These are phyloP conservation scores for Bagarius yarrelli DNA, from an alignment of 2,113 vertebrate genomes.

Conservation along the genomic window DNA sequence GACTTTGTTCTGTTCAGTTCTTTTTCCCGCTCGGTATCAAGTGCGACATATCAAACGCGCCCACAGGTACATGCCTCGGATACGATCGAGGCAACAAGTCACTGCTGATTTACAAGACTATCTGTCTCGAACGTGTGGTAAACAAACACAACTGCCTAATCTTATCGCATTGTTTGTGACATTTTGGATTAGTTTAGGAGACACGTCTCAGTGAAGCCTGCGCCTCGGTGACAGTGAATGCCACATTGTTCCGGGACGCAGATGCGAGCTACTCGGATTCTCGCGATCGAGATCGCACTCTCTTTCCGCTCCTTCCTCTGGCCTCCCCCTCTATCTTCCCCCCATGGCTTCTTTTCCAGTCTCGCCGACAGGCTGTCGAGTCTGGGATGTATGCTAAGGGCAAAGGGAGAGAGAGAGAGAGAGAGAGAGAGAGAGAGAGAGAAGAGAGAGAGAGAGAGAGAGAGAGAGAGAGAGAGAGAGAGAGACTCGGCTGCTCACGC, in stretches of 20 bases:
- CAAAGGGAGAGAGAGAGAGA: neutral
- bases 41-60: constrained; percentile 32
- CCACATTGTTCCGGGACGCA: constrained; percentile 54
- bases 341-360: constrained; percentile 3
- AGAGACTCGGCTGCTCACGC: constrained; percentile 46
- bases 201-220: constrained; percentile 44
- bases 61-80: constrained; percentile 15
- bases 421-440: neutral
- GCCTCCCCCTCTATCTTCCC: neutral
- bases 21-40: constrained; percentile 11
- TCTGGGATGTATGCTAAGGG: constrained; percentile 40
- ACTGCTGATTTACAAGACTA: constrained; percentile 21
- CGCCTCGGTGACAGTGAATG: constrained; percentile 49
- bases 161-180: constrained; percentile 47
- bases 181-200: constrained; percentile 55
- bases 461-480: neutral
- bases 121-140: constrained; percentile 15
- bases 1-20: constrained; percentile 24
- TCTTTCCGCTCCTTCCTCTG: constrained; percentile 9
- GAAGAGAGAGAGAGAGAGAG: too few relatives aligned
- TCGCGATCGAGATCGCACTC: constrained; percentile 13
- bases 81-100: constrained; percentile 30
- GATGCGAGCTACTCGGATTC: constrained; percentile 52
- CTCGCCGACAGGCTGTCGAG: constrained; percentile 50
- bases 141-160: constrained; percentile 50